Conservation (phyloP, 1,140 invertebrate genomes). For the Triops cancriformis region DNA sequence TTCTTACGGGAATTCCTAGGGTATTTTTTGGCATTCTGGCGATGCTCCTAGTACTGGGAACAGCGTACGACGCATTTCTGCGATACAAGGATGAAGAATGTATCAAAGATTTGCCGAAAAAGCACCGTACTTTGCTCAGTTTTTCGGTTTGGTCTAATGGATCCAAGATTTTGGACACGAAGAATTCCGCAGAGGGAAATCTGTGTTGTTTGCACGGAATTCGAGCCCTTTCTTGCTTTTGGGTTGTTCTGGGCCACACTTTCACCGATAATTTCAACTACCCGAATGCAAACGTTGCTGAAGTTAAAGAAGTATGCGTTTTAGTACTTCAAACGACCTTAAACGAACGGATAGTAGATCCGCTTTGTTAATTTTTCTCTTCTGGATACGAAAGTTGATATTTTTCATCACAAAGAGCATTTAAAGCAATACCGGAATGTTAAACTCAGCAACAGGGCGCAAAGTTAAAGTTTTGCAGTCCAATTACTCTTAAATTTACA, state of each 20-base stretch:
- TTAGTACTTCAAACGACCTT: too few relatives aligned
- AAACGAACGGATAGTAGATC: too few relatives aligned
- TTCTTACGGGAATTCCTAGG: background rate
- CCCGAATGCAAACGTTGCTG: background rate
- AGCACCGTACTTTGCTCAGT: background rate
- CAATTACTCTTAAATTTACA: too few relatives aligned
- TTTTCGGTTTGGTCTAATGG: conserved; percentile 17
- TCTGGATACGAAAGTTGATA: too few relatives aligned
- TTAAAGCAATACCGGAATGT: too few relatives aligned
- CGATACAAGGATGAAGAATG: background rate
- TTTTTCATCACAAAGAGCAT: too few relatives aligned
- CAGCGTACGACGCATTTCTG: background rate
- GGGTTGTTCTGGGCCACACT: conserved; percentile 21
- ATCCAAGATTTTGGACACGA: background rate
- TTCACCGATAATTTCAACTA: background rate
- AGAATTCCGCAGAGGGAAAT: conserved; percentile 42
- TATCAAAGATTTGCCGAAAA: background rate
- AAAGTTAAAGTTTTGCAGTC: too few relatives aligned
- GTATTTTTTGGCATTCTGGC: background rate
- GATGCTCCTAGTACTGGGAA: background rate
- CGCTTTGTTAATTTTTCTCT: too few relatives aligned
- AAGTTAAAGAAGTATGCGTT: background rate
- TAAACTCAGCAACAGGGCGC: too few relatives aligned
- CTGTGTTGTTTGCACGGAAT: conserved; percentile 21
- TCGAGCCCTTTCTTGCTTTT: conserved; percentile 13